Percentiles rank a stretch among this genome's conserved stretches.
Evolutionary conservation across 2,888 invertebrate genomes (phyloP).

Genomic region (Ethmia dodecea): DNA sequence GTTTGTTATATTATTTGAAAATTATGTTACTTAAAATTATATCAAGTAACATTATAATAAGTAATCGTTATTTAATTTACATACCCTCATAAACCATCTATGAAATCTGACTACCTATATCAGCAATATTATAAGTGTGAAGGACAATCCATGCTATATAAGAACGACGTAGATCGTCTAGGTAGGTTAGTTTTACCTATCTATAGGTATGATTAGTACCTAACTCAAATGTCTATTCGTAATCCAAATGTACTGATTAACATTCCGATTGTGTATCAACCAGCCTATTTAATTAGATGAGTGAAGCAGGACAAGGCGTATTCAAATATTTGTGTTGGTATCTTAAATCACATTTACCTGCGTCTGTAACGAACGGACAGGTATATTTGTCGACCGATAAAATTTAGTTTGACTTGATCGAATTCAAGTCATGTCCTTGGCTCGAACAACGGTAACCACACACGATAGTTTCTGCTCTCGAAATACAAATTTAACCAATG

Average conservation of each 20-base stretch:
- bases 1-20: too few species aligned
- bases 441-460: constrained; percentile 11
- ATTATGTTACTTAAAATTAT: too few species aligned
- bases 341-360: constrained; percentile 71
- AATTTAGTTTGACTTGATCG: constrained; percentile 61
- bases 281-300: constrained; percentile 55
- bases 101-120: too few species aligned
- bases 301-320: constrained; percentile 50
- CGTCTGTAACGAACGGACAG: constrained; percentile 60
- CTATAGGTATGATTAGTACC: too few species aligned
- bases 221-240: too few species aligned
- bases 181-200: too few species aligned
- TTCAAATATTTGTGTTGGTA: constrained; percentile 67
- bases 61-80: too few species aligned
- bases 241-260: constrained; percentile 37
- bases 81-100: too few species aligned
- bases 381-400: constrained; percentile 61
- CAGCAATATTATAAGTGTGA: too few species aligned
- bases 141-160: too few species aligned
- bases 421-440: constrained; percentile 57
- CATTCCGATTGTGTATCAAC: constrained; percentile 48
- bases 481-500: constrained; percentile 12
- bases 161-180: too few species aligned
- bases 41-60: too few species aligned
- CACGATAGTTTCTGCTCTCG: constrained; percentile 12